Base-by-base conservation (phyloP, 2,888 invertebrate species). In the Tanytarsus gracilentus region DNA sequence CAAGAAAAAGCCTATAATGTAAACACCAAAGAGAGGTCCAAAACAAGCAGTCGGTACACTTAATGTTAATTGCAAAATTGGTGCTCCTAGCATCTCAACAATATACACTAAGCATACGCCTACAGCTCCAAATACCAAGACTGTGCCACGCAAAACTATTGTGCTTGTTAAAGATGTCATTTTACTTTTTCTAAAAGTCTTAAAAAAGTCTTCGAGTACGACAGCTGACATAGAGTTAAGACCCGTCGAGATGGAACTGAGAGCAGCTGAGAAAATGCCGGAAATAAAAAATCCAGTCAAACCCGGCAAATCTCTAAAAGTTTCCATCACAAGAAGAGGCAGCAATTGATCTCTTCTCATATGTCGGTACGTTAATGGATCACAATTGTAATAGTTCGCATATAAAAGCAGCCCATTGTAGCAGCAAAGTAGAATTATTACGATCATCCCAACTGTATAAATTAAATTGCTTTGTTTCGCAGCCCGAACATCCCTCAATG, bases 251-350 rank as follows among this genome's bases (percentile, higher is more conserved):
- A 88, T 77, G 0, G 88, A 86, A 70, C 88, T 88, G 36, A 95
- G 75, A 1, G 93, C 89, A 8, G 92, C 94, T 44, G 50, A 50
- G 68, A 93, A 93, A 25, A 94, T 85, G 4, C 92, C 92, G 44
- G 93, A 88, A 0, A 93, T 84, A 69, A 94, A 93, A 0, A 94
- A 76, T 27, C 94, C 94, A 0, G 92, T 85, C 40, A 95, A 70
- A 0, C 93, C 93, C 0, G 89, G 89, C 62, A 83, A 77, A 50
- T 81, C 76, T 1, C 86, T 85, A 26, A 92, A 73, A 16, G 85
- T 82, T 64, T 91, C 86, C 89, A 93, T 91, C 30, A 93, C 89
- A 33, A 90, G 77, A 11, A 91, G 73, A 0, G 92, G 89, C 2
- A 93, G 74, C n/a, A 93, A 72, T 72, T 93, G 88, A 69, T 88